phyloP scores from a whole-genome alignment of 2,888 invertebrate species.

The Oligia strigilis region DNA sequence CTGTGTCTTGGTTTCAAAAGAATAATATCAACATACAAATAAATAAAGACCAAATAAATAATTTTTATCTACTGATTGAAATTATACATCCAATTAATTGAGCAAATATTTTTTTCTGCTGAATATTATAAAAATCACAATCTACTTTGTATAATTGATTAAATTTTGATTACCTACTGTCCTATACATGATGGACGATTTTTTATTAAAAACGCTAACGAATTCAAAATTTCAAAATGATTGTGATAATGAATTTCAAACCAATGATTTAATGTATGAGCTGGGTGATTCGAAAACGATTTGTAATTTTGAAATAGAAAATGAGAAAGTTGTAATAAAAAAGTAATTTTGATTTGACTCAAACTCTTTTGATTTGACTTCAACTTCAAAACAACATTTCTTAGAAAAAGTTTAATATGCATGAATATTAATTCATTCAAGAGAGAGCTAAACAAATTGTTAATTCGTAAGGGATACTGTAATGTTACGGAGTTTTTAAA shows the following conservation, averaged over 20 bases:
- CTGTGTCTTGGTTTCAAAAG: not conserved
- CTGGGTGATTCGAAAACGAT: not conserved
- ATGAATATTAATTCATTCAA: too few species aligned
- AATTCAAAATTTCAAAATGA: slow-evolving; percentile 38
- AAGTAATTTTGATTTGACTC: not conserved
- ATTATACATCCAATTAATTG: slow-evolving; percentile 21
- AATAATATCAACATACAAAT: not conserved
- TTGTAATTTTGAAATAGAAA: not conserved
- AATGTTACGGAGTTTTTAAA: too few species aligned
- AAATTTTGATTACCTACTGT: slow-evolving; percentile 30
- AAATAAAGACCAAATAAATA: too few species aligned
- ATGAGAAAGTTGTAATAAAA: not conserved
- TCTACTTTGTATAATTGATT: slow-evolving; percentile 46
- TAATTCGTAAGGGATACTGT: too few species aligned
- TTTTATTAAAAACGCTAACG: slow-evolving; percentile 31
- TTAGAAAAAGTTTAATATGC: too few species aligned
- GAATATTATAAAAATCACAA: slow-evolving; percentile 26
- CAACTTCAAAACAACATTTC: too few species aligned
- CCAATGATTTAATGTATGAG: slow-evolving; percentile 24
- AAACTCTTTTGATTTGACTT: not conserved
- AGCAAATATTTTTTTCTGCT: not conserved
- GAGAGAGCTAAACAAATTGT: too few species aligned
- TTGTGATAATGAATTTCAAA: slow-evolving; percentile 28
- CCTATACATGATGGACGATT: slow-evolving; percentile 27
- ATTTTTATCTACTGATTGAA: too few species aligned